Evolutionary conservation across 2,888 invertebrate genomes (phyloP).

Genomic region (Melieria crassipennis): DNA sequence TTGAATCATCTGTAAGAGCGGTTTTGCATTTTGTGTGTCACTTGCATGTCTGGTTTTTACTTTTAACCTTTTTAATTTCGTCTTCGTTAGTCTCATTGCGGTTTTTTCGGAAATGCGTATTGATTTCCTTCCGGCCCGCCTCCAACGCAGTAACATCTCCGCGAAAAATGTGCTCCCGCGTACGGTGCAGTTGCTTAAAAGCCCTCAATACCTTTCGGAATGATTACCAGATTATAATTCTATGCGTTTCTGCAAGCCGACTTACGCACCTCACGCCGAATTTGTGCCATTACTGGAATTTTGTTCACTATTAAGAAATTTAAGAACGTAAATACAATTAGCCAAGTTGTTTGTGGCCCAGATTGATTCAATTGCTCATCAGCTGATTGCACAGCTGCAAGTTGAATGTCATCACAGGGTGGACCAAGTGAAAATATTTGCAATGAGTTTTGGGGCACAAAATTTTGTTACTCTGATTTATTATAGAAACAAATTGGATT

Average conservation of each 20-base stretch:
- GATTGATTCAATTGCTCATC: too few species aligned
- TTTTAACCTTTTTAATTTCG: conserved; percentile 73
- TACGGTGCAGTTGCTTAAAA: conserved; percentile 79
- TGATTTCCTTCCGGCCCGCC: conserved; percentile 77
- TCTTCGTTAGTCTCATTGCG: conserved; percentile 70
- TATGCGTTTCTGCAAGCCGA: background rate
- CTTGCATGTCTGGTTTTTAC: background rate
- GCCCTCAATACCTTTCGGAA: conserved; percentile 68
- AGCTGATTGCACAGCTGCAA: too few species aligned
- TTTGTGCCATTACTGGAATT: conserved; percentile 49
- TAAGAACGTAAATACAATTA: too few species aligned
- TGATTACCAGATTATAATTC: background rate
- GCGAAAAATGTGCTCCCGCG: conserved; percentile 74
- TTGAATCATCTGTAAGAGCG: conserved; percentile 70
- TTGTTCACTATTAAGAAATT: too few species aligned
- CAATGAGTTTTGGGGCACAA: too few species aligned
- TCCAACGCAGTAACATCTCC: conserved; percentile 73
- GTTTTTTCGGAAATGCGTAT: conserved; percentile 78
- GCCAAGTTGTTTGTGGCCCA: too few species aligned
- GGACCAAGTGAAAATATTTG: too few species aligned
- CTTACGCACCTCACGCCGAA: conserved; percentile 51
- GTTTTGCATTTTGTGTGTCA: background rate
- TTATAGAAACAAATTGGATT: too few species aligned
- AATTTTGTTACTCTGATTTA: too few species aligned
- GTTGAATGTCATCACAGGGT: too few species aligned